Evolutionary conservation across 2,113 vertebrate species (phyloP).

Genomic region (Notothenia rossii): DNA sequence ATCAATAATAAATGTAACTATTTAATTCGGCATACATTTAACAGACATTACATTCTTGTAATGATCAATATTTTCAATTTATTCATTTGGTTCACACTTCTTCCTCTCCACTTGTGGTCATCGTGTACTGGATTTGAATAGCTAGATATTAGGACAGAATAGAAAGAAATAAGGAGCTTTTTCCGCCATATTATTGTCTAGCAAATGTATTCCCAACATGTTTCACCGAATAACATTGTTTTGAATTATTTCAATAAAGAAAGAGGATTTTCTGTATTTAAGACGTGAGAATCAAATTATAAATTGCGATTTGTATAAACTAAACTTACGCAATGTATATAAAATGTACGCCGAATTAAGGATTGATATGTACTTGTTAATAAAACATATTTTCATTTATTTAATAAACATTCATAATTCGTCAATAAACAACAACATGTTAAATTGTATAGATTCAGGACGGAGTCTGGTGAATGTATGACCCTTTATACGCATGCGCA

Average conservation of each 20-base stretch:
- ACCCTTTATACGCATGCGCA: conserved; percentile 63
- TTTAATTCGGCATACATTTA: not conserved
- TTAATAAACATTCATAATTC: not conserved
- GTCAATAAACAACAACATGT: not conserved
- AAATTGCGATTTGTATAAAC: no score
- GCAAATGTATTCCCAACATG: no score
- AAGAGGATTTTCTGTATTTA: no score
- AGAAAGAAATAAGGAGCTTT: no score
- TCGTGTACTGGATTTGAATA: not conserved
- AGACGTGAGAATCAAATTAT: no score
- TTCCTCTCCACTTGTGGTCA: no score
- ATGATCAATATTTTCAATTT: not conserved
- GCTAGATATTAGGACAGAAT: no score
- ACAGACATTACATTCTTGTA: not conserved
- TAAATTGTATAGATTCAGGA: not conserved
- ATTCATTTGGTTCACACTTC: not conserved
- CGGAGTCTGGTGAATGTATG: not conserved
- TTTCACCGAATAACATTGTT: no score
- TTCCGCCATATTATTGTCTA: no score
- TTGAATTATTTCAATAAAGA: no score
- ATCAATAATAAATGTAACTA: accelerated
- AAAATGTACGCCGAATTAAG: not conserved
- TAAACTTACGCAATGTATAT: no score
- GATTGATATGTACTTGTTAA: accelerated
- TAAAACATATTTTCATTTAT: not conserved